phyloP scores from a whole-genome alignment of 1,140 invertebrate genomes.

The Euwallacea similis region DNA sequence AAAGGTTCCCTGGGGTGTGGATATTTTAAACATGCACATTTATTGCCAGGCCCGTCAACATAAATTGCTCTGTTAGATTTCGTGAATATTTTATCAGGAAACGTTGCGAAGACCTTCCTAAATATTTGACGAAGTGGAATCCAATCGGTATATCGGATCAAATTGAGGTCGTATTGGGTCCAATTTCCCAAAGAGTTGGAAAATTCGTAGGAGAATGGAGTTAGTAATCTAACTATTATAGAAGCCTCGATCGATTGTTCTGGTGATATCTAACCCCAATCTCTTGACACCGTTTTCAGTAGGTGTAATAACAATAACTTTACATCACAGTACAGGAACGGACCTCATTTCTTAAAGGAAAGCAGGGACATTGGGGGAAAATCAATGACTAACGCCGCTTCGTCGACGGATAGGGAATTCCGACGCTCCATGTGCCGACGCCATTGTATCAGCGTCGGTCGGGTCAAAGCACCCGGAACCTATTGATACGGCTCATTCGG shows the following conservation, averaged over 20 bases:
- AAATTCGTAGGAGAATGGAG: no score
- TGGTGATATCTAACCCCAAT: no score
- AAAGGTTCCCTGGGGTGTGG: conserved; percentile 5
- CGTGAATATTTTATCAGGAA: conserved; percentile 8
- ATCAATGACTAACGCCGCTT: no score
- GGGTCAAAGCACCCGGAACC: conserved; percentile 24
- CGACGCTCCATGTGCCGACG: conserved; percentile 17
- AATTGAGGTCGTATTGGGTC: not conserved
- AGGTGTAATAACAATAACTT: no score
- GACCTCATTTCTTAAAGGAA: no score
- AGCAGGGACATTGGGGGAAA: no score
- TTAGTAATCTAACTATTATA: no score
- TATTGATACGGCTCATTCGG: conserved; percentile 12
- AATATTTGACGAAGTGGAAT: conserved; percentile 6
- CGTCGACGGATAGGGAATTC: conserved; percentile 15
- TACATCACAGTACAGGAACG: no score
- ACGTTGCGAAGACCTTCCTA: conserved; percentile 1
- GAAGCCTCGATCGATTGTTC: no score
- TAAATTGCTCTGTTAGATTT: conserved; percentile 21
- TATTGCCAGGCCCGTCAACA: conserved; percentile 4
- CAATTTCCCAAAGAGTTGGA: not conserved
- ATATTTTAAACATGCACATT: conserved; percentile 17
- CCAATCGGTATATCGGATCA: not conserved
- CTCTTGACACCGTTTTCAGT: no score
- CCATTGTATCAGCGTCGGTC: conserved; percentile 14